A percentile compares a stretch with the other conserved stretches of the same genome.
These are phyloP conservation scores for Cyanoderma ruficeps DNA, from an alignment of 2,113 vertebrate species.

Conservation along the genomic window DNA sequence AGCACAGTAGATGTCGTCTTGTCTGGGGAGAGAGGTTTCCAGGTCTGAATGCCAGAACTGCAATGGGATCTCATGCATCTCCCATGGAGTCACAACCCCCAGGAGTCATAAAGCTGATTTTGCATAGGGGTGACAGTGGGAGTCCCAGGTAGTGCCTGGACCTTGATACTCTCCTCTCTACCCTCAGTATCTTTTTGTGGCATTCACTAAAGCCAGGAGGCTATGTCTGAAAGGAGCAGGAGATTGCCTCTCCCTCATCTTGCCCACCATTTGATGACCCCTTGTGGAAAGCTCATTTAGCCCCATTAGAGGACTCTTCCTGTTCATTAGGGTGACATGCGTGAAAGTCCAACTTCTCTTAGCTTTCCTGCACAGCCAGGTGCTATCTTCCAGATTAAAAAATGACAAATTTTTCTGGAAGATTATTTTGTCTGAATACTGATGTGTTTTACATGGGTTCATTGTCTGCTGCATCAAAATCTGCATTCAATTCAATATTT, in stretches of 20 bases:
- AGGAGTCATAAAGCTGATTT: not conserved
- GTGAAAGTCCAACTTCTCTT: not conserved
- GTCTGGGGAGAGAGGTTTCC: not conserved
- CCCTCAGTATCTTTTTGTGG: not conserved
- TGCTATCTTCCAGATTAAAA: not conserved
- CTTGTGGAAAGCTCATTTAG: not conserved
- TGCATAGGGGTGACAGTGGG: rapidly evolving
- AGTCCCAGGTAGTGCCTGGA: not conserved
- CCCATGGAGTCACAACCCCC: not conserved
- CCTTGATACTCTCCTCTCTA: not conserved
- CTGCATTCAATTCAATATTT: not conserved
- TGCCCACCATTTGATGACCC: not conserved
- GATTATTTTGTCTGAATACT: not conserved
- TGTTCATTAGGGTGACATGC: not conserved
- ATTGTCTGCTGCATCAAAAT: not conserved
- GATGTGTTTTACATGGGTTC: not conserved
- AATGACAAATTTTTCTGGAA: not conserved
- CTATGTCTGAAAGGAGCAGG: not conserved
- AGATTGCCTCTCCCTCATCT: not conserved
- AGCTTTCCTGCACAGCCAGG: not conserved
- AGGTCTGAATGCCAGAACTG: not conserved
- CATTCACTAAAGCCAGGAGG: not conserved
- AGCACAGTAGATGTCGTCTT: not conserved
- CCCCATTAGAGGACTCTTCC: not conserved
- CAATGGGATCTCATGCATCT: not conserved